A percentile compares a stretch with the other conserved stretches of the same genome.
These are phyloP conservation scores for Ibycter americanus DNA, from an alignment of 2,797 vertebrate genomes.

Conservation along the genomic window DNA sequence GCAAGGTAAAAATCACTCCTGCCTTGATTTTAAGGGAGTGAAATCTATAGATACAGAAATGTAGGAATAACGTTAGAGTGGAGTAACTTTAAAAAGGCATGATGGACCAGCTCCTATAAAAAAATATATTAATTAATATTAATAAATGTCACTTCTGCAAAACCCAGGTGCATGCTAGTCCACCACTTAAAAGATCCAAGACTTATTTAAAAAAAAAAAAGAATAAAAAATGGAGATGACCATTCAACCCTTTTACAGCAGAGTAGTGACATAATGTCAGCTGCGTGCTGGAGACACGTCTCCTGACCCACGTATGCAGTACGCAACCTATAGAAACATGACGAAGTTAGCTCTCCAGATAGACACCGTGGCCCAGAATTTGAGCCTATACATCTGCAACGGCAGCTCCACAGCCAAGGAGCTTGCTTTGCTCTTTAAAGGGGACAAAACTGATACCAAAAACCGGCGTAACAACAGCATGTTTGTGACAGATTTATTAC, in stretches of 20 bases:
- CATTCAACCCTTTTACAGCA: background rate
- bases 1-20: background rate
- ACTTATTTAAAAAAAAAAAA: background rate
- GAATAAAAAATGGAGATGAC: background rate
- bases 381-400: background rate
- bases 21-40: background rate
- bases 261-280: background rate
- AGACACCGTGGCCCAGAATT: background rate
- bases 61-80: accelerated
- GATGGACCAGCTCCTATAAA: background rate
- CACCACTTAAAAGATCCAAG: background rate
- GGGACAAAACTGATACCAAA: background rate
- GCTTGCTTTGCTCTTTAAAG: background rate
- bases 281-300: background rate
- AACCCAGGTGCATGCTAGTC: background rate
- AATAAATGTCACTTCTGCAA: background rate
- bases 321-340: background rate
- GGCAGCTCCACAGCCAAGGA: background rate
- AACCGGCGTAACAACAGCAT: background rate
- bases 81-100: background rate
- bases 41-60: background rate
- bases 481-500: background rate
- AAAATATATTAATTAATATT: background rate
- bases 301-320: background rate
- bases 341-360: background rate